Base-by-base conservation (phyloP, 2,888 invertebrate genomes). In the Phorcus lineatus region DNA sequence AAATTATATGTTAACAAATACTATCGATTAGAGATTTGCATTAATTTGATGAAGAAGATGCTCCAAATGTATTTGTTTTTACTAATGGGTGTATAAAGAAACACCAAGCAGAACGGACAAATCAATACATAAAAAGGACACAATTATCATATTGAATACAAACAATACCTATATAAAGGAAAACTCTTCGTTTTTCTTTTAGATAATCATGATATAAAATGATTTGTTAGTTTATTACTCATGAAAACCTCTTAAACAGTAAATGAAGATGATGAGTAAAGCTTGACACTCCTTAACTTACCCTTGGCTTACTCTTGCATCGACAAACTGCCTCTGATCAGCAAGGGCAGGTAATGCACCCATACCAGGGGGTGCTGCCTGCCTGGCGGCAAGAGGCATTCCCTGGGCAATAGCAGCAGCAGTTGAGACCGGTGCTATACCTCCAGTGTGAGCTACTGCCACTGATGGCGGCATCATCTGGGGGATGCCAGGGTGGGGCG, bases 291-390 rank as follows among this genome's bases (percentile, higher is more conserved):
- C 36, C n/a, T 2, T 31, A 13, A n/a, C 53, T 53, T 75, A 75
- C 53, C 53, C 28, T 52, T 70, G 70, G 40, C 36, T 40, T n/a
- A 80, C 52, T 13, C 36, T 24, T 11, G 36, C 77, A 16, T 66
- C 24, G 7, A 76, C 40, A 24, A 70, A 67, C 36, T 52, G 62
- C 13, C 62, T 36, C 67, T 54, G 24, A n/a, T 75, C 67, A 17
- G 22, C 24, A 13, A 54, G 53, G 16, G 67, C 54, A 54, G 66
- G 55, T 11, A 36, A 80, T 3, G 78, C 80, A 57, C 81, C 81
- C 19, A 82, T 81, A 13, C 80, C 77, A 16, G 84, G 84, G 17
- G 83, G 83, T 28, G 82, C 82, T 36, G 80, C 74, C 31, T 80
- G 66, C 52, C 80, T 80, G 36, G 52, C 66, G 13, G 66, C 52